Evolutionary conservation across 2,797 vertebrate genomes (phyloP).

Genomic region (Pempheris klunzingeri): DNA sequence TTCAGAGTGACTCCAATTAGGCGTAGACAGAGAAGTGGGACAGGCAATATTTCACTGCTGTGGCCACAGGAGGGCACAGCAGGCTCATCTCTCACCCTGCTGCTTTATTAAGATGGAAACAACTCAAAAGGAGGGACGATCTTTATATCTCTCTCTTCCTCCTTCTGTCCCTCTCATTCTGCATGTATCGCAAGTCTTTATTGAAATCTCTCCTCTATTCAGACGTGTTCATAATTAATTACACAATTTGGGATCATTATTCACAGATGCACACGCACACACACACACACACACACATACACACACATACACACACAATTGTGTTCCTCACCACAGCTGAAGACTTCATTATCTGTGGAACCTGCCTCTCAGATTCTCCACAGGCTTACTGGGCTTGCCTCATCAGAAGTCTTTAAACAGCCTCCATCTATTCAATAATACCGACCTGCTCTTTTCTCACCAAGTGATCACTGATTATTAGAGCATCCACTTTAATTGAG

Average conservation of each 20-base stretch:
- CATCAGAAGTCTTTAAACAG: conserved; percentile 64
- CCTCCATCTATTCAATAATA: conserved; percentile 53
- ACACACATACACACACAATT: conserved; percentile 18
- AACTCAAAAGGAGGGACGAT: conserved; percentile 50
- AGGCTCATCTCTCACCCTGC: conserved; percentile 73
- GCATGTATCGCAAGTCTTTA: conserved; percentile 65
- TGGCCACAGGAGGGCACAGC: conserved; percentile 88
- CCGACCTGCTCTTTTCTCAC: conserved; percentile 46
- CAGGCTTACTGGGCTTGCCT: conserved; percentile 51
- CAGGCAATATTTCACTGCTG: conserved; percentile 61
- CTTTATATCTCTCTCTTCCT: conserved; percentile 54
- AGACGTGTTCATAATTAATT: conserved; percentile 80
- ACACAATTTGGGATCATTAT: conserved; percentile 76
- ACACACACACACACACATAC: not conserved
- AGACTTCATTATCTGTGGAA: conserved; percentile 74
- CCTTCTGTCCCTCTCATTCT: conserved; percentile 52
- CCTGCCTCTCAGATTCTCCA: conserved; percentile 60
- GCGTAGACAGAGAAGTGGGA: conserved; percentile 46
- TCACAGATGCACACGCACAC: conserved; percentile 37
- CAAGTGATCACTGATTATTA: conserved; percentile 56
- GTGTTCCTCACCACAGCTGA: conserved; percentile 58
- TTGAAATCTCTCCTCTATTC: conserved; percentile 72
- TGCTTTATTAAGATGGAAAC: conserved; percentile 70
- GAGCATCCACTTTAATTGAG: conserved; percentile 52
- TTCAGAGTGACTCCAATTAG: conserved; percentile 59